Conservation (phyloP, 2,888 invertebrate species). For the Nysson spinosus region DNA sequence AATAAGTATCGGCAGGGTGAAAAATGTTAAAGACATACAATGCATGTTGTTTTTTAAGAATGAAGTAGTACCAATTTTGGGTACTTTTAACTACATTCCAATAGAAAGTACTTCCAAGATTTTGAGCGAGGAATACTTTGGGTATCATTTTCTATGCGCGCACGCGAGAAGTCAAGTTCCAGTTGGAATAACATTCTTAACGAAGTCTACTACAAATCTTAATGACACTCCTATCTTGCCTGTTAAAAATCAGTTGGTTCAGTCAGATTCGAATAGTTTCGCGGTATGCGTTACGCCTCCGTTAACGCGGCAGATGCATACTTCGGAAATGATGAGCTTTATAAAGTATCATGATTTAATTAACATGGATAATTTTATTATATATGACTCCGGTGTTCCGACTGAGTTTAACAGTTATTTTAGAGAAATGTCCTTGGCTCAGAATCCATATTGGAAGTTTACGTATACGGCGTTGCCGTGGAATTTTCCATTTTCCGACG, state of each 20-base stretch:
- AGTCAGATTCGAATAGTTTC: constrained; percentile 77
- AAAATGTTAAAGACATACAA: constrained; percentile 81
- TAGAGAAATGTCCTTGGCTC: constrained; percentile 72
- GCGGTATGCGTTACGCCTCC: constrained; percentile 83
- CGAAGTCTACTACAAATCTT: constrained; percentile 47
- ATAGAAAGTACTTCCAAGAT: constrained; percentile 71
- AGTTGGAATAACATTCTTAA: constrained; percentile 69
- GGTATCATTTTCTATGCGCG: constrained; percentile 79
- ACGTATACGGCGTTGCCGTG: constrained; percentile 82
- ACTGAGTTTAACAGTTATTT: constrained; percentile 76
- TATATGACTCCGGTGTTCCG: constrained; percentile 81
- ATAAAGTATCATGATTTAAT: constrained; percentile 83
- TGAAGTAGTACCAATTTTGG: constrained; percentile 78
- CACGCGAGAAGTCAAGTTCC: constrained; percentile 58
- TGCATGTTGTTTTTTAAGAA: constrained; percentile 85
- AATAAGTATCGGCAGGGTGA: constrained; percentile 82
- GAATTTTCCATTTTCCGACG: constrained; percentile 82
- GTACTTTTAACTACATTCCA: constrained; percentile 70
- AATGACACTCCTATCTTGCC: constrained; percentile 58
- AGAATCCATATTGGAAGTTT: constrained; percentile 74
- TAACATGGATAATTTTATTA: constrained; percentile 83
- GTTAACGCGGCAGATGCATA: constrained; percentile 79
- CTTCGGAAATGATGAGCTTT: constrained; percentile 82
- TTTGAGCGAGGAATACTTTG: constrained; percentile 79
- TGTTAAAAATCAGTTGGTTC: constrained; percentile 52